Base-by-base conservation (phyloP, 2,888 invertebrate genomes). In the Melanotus villosus region DNA sequence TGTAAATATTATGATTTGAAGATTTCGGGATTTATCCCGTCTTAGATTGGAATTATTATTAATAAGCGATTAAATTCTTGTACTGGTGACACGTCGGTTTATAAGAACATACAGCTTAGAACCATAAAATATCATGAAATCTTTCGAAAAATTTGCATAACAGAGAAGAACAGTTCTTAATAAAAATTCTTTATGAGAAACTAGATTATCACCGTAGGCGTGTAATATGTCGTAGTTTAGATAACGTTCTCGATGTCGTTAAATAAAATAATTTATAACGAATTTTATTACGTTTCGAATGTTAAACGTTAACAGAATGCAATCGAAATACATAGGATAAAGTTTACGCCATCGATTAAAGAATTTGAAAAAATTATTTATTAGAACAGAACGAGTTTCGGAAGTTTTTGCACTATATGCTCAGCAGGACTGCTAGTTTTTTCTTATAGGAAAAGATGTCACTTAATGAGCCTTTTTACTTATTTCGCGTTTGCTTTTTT, bases 401-500 rank as follows among this genome's bases (percentile, higher is more conserved):
- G 32, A 23, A 30, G 32, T 52, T 52, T 52, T 52, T 52, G 52
- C 32, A 32, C 52, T 52, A 52, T 52, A 52, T 52, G 52, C 52
- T 14, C 52, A 34, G 32, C 52, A 52, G 52, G 52, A 52, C 18
- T 52, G 23, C 52, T 19, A 52, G 50, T 52, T 32, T 56, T 26
- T 56, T 36, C 16, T 56, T 36, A 18, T 56, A 56, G 19, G 19
- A 56, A n/a, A 56, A 56, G 56, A 56, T 56, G 38, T 56, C 56
- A 56, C 56, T 56, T 56, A 56, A 56, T 56, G 56, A 56, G 56
- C 12, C 14, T 38, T 56, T 56, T 56, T 56, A n/a, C 38, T 38
- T 32, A 19, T 47, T 52, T 38, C 56, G 38, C 21, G 34, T 56
- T 56, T 56, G 19, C 56, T 34, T 56, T 56, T 56, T 56, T 41